Base-by-base conservation (phyloP, 2,113 vertebrate genomes). In the Dipodomys stephensi region DNA sequence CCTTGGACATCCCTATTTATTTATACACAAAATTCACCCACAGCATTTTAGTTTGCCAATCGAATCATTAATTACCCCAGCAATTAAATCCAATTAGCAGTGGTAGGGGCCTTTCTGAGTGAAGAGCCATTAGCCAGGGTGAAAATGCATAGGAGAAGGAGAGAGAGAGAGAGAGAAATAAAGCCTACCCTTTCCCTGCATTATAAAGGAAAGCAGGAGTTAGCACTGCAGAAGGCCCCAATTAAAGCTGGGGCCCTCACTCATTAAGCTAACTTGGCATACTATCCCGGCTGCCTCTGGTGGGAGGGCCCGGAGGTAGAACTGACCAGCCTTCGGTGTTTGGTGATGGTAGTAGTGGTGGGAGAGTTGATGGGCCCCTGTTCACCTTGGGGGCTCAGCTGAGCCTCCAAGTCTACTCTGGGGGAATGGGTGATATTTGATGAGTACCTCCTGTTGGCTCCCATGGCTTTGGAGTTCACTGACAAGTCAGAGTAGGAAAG, bases 61-160 rank as follows among this genome's bases (percentile, higher is more conserved):
- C 76, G 53, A 92, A 96, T 96, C 95, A 94, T 97, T 95, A 95
- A 96, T 96, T 96, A 96, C 77, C 94, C 92, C 86, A 94, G 88
- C 95, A 95, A 95, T 97, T 96, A 96, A 93, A 96, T 91, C 88
- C 95, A 96, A 95, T 96, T 97, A 97, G 93, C 90, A 78, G 89
- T 86, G 76, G 71, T 83, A 84, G 85, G 94, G 95, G 92, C 93
- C 94, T 95, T 95, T 96, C 95, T 92, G 94, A 96, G 85, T 5
- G 22, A 93, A 76, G 93, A 93, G 68, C 94, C 93, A 96, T 95
- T 94, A 97, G 92, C 88, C 68, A 74, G 95, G 94, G 93, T 93
- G 92, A 85, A 95, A 95, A 96, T 78, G 91, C 88, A 69, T 0
- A 8, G 94, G 89, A 83, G 81, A n/a, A 68, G 65, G 78, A 82